Percentiles rank a stretch among this genome's conserved stretches.
Evolutionary conservation across 2,797 vertebrate genomes (phyloP).

Genomic region (Epinephelus awoara): DNA sequence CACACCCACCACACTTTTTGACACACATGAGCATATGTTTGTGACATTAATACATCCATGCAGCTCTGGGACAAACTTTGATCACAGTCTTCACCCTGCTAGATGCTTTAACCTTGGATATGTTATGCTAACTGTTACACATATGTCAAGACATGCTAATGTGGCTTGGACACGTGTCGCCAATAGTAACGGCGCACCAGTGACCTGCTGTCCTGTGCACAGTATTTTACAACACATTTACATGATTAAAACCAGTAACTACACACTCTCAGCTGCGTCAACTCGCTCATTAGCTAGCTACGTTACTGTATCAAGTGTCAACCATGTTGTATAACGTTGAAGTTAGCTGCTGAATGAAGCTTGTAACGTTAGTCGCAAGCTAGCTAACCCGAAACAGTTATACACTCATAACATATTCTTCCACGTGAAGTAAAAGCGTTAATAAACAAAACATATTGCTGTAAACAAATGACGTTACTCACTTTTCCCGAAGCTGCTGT

Average conservation of each 20-base stretch:
- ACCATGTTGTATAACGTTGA: slow-evolving; percentile 39
- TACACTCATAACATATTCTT: fast-evolving
- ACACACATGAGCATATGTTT: not conserved
- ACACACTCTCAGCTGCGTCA: not conserved
- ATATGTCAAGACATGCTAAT: not conserved
- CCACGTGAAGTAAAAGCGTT: not conserved
- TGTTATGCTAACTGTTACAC: not conserved
- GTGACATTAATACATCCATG: too few relatives aligned
- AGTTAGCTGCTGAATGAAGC: not conserved
- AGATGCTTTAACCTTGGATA: slow-evolving; percentile 51
- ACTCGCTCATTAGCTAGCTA: not conserved
- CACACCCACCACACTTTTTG: not conserved
- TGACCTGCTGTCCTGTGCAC: not conserved
- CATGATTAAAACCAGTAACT: not conserved
- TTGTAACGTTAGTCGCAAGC: slow-evolving; percentile 16
- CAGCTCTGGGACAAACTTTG: not conserved
- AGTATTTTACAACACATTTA: not conserved
- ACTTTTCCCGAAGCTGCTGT: slow-evolving; percentile 44
- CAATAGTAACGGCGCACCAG: not conserved
- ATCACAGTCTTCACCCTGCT: not conserved
- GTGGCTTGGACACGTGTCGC: slow-evolving; percentile 20
- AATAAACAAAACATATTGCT: not conserved
- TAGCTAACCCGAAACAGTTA: not conserved
- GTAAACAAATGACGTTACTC: slow-evolving; percentile 21
- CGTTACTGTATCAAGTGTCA: not conserved